Percentiles rank a stretch among this genome's conserved stretches.
phyloP scores from a whole-genome alignment of 2,797 vertebrate genomes.

The Enteromius radiatus region DNA sequence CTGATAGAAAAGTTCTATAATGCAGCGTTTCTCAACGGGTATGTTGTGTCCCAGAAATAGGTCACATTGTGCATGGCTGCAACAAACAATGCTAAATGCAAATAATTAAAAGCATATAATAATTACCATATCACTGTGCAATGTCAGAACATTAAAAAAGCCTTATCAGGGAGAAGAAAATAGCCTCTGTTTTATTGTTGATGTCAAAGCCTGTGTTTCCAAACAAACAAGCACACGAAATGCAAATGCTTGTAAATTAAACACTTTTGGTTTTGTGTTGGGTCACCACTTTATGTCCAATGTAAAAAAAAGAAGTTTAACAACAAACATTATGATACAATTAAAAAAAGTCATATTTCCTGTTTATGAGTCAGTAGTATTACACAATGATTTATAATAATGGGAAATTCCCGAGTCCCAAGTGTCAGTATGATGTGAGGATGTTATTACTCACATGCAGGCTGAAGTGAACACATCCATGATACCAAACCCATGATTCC shows the following conservation, averaged over 20 bases:
- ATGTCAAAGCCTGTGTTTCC: not conserved
- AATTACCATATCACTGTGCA: not conserved
- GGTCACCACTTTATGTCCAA: not conserved
- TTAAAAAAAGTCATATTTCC: not conserved
- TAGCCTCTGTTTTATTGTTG: not conserved
- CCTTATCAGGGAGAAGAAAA: not conserved
- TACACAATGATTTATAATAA: not conserved
- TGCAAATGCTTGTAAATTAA: not conserved
- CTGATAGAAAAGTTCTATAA: constrained; percentile 26
- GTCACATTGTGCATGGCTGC: not conserved
- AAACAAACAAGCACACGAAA: not conserved
- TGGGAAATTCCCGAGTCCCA: not conserved
- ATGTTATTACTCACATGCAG: constrained; percentile 9
- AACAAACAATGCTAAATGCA: not conserved
- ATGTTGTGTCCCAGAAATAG: not conserved
- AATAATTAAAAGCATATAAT: not conserved
- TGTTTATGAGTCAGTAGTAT: not conserved
- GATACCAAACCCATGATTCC: constrained; percentile 37
- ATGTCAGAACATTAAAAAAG: not conserved
- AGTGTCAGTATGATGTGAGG: not conserved
- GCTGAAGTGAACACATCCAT: constrained; percentile 3
- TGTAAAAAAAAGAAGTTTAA: not conserved
- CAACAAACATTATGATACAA: not conserved
- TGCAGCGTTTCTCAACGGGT: constrained; percentile 37
- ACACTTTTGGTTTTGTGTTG: not conserved